A percentile compares a stretch with the other conserved stretches of the same genome.
Conservation (phyloP, 1,140 invertebrate species). For the Caenorhabditis brenneri region DNA sequence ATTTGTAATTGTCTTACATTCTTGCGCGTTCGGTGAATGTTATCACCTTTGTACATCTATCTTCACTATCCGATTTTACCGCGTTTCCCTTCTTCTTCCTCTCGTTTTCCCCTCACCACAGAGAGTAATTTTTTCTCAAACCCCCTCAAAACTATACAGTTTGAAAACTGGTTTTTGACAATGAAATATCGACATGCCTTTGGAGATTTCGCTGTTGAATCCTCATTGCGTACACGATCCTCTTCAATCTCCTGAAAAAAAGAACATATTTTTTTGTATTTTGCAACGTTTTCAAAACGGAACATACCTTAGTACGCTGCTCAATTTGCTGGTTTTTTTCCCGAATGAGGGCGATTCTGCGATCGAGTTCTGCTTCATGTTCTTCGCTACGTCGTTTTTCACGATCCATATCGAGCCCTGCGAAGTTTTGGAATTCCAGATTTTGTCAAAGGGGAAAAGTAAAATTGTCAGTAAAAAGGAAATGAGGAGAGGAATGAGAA, state of each 20-base stretch:
- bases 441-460: neutral
- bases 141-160: conserved; percentile 1
- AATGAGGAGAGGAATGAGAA: neutral
- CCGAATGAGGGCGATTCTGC: conserved; percentile 54
- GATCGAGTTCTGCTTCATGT: conserved; percentile 53
- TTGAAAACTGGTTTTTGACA: neutral
- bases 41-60: conserved; percentile 19
- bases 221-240: conserved; percentile 42
- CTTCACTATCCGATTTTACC: neutral
- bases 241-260: conserved; percentile 49
- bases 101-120: neutral
- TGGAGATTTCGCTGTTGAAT: conserved; percentile 7
- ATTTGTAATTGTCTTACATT: neutral
- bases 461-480: neutral
- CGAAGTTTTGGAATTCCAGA: neutral
- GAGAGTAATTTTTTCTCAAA: neutral
- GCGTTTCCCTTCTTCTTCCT: neutral
- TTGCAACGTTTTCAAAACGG: neutral
- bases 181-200: neutral
- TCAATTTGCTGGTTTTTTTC: conserved; percentile 54
- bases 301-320: conserved; percentile 43
- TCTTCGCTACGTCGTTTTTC: conserved; percentile 47
- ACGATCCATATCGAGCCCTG: conserved; percentile 47
- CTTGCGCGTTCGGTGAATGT: neutral
- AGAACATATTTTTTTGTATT: too few relatives aligned